A percentile compares a stretch with the other conserved stretches of the same genome.
Conservation (phyloP, 2,888 invertebrate genomes). For the Agonopterix subpropinquella region DNA sequence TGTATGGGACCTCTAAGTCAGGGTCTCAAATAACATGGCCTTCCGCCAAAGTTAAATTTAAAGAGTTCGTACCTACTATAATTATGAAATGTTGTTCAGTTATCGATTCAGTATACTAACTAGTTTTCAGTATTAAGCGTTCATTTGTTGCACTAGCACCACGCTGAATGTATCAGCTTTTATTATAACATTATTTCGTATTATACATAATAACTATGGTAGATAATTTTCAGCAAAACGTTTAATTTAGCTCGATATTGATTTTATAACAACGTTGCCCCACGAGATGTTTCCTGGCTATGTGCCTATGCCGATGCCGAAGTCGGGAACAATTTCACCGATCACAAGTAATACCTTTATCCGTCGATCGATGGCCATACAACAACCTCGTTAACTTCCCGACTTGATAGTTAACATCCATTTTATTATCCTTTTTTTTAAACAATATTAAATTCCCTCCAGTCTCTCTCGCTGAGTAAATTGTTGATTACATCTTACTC, state of each 20-base stretch:
- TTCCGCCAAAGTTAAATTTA: no score
- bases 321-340: slow-evolving; percentile 20
- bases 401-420: slow-evolving; percentile 53
- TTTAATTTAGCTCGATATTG: slow-evolving; percentile 14
- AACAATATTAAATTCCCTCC: slow-evolving; percentile 36
- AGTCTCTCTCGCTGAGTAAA: slow-evolving; percentile 31
- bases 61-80: no score
- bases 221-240: slow-evolving; percentile 7
- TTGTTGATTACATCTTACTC: slow-evolving; percentile 46
- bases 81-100: no score
- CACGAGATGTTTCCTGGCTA: slow-evolving; percentile 14
- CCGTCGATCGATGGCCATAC: slow-evolving; percentile 9
- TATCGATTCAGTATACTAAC: no score
- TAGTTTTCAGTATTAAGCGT: no score
- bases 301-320: slow-evolving; percentile 1
- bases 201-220: slow-evolving; percentile 1
- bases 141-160: no score
- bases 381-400: slow-evolving; percentile 55
- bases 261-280: slow-evolving; percentile 19
- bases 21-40: no score
- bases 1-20: no score
- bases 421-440: slow-evolving; percentile 43
- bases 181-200: background rate
- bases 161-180: no score
- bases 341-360: slow-evolving; percentile 9